Percentiles rank a stretch among this genome's conserved stretches.
phyloP scores from a whole-genome alignment of 2,888 invertebrate species.

The Dryobota labecula region DNA sequence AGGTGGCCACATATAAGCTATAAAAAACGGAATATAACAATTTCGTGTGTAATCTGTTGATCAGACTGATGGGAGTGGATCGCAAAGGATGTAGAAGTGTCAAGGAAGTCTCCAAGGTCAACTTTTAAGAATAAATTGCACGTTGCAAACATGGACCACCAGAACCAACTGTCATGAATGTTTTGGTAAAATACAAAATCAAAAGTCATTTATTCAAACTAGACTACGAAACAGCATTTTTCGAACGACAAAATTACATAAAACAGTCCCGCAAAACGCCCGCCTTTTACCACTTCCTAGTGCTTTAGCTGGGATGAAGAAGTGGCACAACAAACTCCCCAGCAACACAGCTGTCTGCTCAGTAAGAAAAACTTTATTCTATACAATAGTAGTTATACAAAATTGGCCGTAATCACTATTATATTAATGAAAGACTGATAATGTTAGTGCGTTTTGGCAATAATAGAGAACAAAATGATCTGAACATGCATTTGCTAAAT shows the following conservation, averaged over 20 bases:
- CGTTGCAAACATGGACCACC: background rate
- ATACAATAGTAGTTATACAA: too few relatives aligned
- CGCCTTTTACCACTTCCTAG: too few relatives aligned
- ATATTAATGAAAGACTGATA: background rate
- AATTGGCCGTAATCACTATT: background rate
- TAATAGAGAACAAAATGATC: background rate
- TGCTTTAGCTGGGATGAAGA: too few relatives aligned
- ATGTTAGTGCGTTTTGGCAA: background rate
- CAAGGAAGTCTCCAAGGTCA: background rate
- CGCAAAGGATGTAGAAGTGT: background rate
- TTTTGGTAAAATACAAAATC: too few relatives aligned
- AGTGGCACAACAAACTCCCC: too few relatives aligned
- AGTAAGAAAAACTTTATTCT: too few relatives aligned
- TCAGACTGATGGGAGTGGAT: constrained; percentile 13
- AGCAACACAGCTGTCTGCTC: too few relatives aligned
- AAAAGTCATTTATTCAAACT: too few relatives aligned
- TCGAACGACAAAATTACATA: too few relatives aligned
- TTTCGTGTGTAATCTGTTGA: constrained; percentile 12
- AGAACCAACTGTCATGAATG: background rate
- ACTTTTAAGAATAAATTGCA: background rate
- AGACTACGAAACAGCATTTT: too few relatives aligned
- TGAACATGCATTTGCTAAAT: background rate
- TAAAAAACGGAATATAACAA: constrained; percentile 8
- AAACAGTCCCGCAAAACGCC: too few relatives aligned
- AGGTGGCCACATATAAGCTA: constrained; percentile 8